These are phyloP conservation scores for Pogonus chalceus DNA, from an alignment of 1,140 invertebrate genomes.

Conservation along the genomic window DNA sequence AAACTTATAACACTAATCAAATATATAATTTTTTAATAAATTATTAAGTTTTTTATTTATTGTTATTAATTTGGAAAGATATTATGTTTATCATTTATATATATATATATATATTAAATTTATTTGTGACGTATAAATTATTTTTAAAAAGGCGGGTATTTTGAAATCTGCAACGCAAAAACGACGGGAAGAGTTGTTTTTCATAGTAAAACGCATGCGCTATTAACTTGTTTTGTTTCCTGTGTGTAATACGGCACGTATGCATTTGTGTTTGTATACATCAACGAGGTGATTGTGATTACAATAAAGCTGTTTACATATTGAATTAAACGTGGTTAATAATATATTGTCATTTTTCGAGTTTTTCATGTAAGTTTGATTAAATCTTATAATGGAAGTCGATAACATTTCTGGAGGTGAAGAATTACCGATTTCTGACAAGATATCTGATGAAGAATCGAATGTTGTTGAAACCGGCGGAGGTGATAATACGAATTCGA, in stretches of 20 bases:
- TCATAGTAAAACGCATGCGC: background rate
- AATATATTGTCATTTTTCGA: background rate
- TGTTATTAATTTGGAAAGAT: too few relatives aligned
- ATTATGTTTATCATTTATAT: too few relatives aligned
- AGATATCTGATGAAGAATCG: constrained; percentile 2
- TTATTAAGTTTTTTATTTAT: too few relatives aligned
- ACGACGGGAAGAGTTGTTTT: background rate
- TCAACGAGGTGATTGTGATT: background rate
- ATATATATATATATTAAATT: too few relatives aligned
- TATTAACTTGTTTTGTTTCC: constrained; percentile 1
- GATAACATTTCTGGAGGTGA: background rate
- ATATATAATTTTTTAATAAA: too few relatives aligned
- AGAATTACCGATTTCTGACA: background rate
- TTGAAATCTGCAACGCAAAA: too few relatives aligned
- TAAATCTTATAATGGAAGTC: background rate
- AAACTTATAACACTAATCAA: too few relatives aligned
- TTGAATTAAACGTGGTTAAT: background rate
- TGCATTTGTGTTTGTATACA: constrained; percentile 4
- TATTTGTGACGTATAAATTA: too few relatives aligned
- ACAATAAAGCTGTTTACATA: background rate
- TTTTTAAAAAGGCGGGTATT: too few relatives aligned
- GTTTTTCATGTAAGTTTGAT: background rate
- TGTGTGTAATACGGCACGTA: constrained; percentile 1
- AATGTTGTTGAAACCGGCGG: background rate
- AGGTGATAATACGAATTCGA: background rate